Conservation (phyloP, 2,888 invertebrate genomes). For the Atrina japonica region DNA sequence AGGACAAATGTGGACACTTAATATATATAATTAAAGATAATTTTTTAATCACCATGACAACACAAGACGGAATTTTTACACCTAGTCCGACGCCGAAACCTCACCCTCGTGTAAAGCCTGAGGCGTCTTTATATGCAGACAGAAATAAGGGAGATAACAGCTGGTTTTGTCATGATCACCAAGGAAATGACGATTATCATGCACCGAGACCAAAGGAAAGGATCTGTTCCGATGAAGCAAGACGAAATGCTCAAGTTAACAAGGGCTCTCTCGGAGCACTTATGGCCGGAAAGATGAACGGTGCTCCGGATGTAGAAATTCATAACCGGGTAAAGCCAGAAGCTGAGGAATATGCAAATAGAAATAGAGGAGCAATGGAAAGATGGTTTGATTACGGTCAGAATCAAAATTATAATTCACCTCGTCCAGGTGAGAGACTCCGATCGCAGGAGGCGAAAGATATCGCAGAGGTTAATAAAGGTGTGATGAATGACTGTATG, state of each 20-base stretch:
- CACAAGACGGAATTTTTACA: constrained; percentile 57
- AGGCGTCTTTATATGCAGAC: constrained; percentile 65
- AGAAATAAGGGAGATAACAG: constrained; percentile 54
- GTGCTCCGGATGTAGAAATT: constrained; percentile 46
- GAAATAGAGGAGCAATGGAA: constrained; percentile 61
- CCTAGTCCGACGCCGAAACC: constrained; percentile 62
- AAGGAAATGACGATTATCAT: constrained; percentile 55
- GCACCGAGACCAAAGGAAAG: constrained; percentile 61
- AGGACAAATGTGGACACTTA: no score
- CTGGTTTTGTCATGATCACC: constrained; percentile 47
- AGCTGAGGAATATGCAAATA: constrained; percentile 64
- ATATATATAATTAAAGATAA: background rate
- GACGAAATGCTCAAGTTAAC: constrained; percentile 62
- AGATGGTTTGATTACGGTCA: constrained; percentile 66
- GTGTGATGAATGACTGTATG: constrained; percentile 69
- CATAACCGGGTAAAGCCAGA: constrained; percentile 59
- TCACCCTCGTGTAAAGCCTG: constrained; percentile 65
- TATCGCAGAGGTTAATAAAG: constrained; percentile 67
- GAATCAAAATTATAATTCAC: constrained; percentile 59
- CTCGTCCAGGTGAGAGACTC: constrained; percentile 59
- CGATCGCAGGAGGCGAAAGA: constrained; percentile 59
- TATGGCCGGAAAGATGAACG: constrained; percentile 70
- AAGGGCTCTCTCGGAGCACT: constrained; percentile 69
- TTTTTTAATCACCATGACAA: constrained; percentile 52
- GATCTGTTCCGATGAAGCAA: constrained; percentile 58